Evolutionary conservation across 2,113 vertebrate species (phyloP).

Genomic region (Atherinomorus stipes): DNA sequence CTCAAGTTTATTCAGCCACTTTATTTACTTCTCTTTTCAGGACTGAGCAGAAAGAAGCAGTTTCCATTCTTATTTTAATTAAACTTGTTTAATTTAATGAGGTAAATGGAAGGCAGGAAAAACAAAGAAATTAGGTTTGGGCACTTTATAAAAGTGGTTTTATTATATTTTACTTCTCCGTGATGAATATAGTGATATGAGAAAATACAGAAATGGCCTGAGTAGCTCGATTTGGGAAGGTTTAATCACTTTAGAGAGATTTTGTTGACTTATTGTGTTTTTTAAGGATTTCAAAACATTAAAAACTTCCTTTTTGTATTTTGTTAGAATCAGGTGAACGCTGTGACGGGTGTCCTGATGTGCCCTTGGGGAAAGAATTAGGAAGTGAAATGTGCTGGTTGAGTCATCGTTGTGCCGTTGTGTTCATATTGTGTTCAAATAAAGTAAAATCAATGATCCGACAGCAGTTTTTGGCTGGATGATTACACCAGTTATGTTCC

Average conservation of each 20-base stretch:
- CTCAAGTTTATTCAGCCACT: not conserved
- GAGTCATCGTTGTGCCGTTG: too few relatives aligned
- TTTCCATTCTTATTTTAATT: not conserved
- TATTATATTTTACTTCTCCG: conserved; percentile 17
- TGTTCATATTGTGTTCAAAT: too few relatives aligned
- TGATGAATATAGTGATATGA: not conserved
- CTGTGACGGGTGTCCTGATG: not conserved
- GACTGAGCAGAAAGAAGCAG: not conserved
- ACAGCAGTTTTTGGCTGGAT: too few relatives aligned
- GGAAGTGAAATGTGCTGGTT: too few relatives aligned
- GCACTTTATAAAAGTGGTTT: not conserved
- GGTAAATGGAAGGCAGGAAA: conserved; percentile 6
- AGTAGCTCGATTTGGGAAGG: conserved; percentile 1
- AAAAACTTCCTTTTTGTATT: not conserved
- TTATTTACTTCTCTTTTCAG: not conserved
- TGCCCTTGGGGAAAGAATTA: too few relatives aligned
- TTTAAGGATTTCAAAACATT: not conserved
- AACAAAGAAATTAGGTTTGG: conserved; percentile 20
- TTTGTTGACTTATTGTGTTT: not conserved
- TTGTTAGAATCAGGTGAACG: not conserved
- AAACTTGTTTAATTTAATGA: conserved; percentile 22
- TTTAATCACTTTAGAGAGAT: not conserved
- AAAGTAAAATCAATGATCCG: too few relatives aligned
- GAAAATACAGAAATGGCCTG: conserved; percentile 3
- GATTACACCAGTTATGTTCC: too few relatives aligned